Percentiles rank a stretch among this genome's conserved stretches.
Evolutionary conservation across 1,140 invertebrate species (phyloP).

Genomic region (Formica exsecta): DNA sequence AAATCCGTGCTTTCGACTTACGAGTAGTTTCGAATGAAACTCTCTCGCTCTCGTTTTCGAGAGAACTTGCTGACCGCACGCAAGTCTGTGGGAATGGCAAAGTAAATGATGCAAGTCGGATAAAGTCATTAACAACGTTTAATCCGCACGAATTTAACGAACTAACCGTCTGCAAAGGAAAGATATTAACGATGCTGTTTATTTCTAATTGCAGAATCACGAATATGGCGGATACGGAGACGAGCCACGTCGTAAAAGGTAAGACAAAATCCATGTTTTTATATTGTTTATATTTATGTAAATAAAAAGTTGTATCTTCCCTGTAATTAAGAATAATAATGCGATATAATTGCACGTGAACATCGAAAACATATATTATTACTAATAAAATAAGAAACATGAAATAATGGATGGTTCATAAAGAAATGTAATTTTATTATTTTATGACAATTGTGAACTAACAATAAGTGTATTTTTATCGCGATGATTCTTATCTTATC

Average conservation of each 20-base stretch:
- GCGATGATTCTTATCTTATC: not conserved
- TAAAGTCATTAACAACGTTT: slow-evolving; percentile 16
- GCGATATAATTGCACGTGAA: not conserved
- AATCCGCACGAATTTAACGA: not conserved
- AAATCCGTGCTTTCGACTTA: slow-evolving; percentile 47
- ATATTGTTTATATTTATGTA: not conserved
- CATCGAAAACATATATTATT: not conserved
- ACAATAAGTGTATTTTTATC: too few relatives aligned
- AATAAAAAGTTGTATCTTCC: not conserved
- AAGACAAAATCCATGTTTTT: slow-evolving; percentile 55
- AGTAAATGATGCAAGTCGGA: not conserved
- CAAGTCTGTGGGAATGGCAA: slow-evolving; percentile 14
- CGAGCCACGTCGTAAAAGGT: slow-evolving; percentile 86
- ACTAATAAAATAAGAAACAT: not conserved
- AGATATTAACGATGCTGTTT: slow-evolving; percentile 43
- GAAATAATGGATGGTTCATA: not conserved
- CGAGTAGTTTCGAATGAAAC: slow-evolving; percentile 26
- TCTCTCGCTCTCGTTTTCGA: slow-evolving; percentile 17
- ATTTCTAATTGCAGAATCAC: slow-evolving; percentile 85
- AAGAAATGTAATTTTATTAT: not conserved
- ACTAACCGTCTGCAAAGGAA: not conserved
- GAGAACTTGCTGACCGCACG: slow-evolving; percentile 28
- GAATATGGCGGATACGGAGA: slow-evolving; percentile 86
- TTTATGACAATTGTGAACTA: not conserved
- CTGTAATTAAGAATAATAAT: not conserved